phyloP scores from a whole-genome alignment of 2,888 invertebrate species.

The Globia sparganii region DNA sequence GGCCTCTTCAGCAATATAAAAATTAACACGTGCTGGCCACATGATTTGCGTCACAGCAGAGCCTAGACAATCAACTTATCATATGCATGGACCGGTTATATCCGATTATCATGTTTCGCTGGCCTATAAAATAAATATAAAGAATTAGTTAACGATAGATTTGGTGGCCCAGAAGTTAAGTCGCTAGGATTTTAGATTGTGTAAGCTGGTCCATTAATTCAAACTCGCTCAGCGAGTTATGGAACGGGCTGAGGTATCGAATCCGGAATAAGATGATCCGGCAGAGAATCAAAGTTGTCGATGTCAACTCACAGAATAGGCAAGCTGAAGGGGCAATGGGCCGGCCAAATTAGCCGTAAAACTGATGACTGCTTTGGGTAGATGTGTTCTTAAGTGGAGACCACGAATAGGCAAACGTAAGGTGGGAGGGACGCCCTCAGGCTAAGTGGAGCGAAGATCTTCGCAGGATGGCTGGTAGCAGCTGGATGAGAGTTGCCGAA shows the following conservation, averaged over 20 bases:
- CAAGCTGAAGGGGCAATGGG: too few relatives aligned
- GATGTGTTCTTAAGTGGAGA: too few relatives aligned
- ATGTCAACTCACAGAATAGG: too few relatives aligned
- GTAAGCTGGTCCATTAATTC: not conserved
- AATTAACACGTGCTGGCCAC: not conserved
- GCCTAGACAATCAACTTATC: not conserved
- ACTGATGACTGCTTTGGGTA: too few relatives aligned
- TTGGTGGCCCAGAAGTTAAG: not conserved
- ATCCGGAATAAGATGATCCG: not conserved
- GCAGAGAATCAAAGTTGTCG: too few relatives aligned
- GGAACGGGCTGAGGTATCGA: not conserved
- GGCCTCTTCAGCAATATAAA: too few relatives aligned
- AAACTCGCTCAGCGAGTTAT: not conserved
- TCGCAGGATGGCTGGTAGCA: too few relatives aligned
- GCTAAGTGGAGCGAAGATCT: too few relatives aligned
- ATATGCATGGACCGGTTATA: not conserved
- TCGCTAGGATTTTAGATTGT: not conserved
- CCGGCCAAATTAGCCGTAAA: too few relatives aligned
- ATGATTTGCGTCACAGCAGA: not conserved
- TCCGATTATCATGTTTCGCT: not conserved
- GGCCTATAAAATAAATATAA: not conserved
- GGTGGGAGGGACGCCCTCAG: too few relatives aligned
- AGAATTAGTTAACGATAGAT: not conserved
- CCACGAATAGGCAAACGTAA: too few relatives aligned
- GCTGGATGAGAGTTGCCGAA: too few relatives aligned